Evolutionary conservation across 2,797 vertebrate species (phyloP).

Genomic region (Lutjanus campechanus): DNA sequence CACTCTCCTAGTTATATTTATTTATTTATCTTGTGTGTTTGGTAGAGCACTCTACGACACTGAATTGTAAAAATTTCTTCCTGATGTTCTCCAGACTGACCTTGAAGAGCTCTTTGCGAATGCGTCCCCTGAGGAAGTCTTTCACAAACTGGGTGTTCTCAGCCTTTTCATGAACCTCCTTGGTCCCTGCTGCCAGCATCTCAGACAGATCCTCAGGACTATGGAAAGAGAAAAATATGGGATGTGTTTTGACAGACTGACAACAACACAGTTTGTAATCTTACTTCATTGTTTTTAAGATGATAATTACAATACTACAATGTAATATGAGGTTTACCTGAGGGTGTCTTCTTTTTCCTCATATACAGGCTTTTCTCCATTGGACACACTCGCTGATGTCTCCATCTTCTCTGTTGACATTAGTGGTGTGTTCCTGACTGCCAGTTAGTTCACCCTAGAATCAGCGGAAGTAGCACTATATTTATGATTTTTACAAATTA

Average conservation of each 20-base stretch:
- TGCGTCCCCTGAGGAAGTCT: slow-evolving; percentile 94
- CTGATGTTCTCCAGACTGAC: slow-evolving; percentile 73
- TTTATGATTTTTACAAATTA: not conserved
- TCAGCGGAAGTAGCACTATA: not conserved
- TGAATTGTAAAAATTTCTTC: not conserved
- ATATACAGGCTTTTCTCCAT: slow-evolving; percentile 66
- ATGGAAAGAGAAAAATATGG: not conserved
- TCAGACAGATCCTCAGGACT: slow-evolving; percentile 94
- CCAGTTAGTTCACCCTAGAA: slow-evolving; percentile 20
- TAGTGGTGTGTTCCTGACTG: slow-evolving; percentile 11
- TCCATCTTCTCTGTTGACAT: slow-evolving; percentile 75
- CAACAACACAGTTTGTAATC: not conserved
- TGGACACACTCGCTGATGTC: slow-evolving; percentile 51
- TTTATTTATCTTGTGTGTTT: not conserved
- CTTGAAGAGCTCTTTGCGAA: slow-evolving; percentile 95
- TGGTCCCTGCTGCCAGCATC: slow-evolving; percentile 95
- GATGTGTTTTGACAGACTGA: not conserved
- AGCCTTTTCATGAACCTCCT: slow-evolving; percentile 93
- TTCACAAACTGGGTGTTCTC: slow-evolving; percentile 97
- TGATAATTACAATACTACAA: not conserved
- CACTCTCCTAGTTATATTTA: not conserved
- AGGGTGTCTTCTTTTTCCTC: slow-evolving; percentile 67
- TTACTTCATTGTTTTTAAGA: not conserved
- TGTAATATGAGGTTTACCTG: slow-evolving; percentile 56
- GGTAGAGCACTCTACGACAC: not conserved